Percentiles rank a stretch among this genome's conserved stretches.
phyloP scores from a whole-genome alignment of 2,113 vertebrate species.

The Baryphthengus martii region DNA sequence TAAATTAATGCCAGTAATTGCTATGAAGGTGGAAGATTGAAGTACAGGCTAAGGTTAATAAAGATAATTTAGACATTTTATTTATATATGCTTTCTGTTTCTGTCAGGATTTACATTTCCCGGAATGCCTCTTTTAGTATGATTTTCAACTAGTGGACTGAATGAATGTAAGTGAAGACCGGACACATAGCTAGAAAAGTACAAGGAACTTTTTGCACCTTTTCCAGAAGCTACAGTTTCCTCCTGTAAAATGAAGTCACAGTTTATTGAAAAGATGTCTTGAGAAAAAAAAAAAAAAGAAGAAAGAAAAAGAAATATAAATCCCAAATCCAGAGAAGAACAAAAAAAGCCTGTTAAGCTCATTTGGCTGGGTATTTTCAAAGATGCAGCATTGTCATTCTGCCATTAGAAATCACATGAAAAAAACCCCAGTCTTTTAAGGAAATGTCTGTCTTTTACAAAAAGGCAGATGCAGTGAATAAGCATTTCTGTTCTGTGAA shows the following conservation, averaged over 20 bases:
- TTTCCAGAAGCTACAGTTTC: not conserved
- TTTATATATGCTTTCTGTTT: not conserved
- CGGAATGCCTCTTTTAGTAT: not conserved
- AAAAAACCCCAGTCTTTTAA: not conserved
- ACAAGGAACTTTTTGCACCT: not conserved
- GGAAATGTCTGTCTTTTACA: not conserved
- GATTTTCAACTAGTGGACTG: not conserved
- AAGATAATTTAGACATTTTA: constrained; percentile 14
- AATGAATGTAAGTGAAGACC: not conserved
- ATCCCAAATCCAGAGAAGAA: not conserved
- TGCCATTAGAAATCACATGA: not conserved
- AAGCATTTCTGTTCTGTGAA: not conserved
- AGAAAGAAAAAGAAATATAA: not conserved
- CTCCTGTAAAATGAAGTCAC: not conserved
- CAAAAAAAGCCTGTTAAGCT: not conserved
- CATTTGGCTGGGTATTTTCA: not conserved
- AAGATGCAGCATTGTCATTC: not conserved
- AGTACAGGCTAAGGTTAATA: constrained; percentile 18
- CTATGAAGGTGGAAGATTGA: not conserved
- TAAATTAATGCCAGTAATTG: constrained; percentile 49
- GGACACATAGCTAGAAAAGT: not conserved
- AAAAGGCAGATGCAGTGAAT: not conserved
- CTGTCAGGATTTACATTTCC: not conserved
- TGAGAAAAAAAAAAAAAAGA: not conserved
- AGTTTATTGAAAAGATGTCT: not conserved